Evolutionary conservation across 2,888 invertebrate species (phyloP).

Genomic region (Electrophaes corylata): DNA sequence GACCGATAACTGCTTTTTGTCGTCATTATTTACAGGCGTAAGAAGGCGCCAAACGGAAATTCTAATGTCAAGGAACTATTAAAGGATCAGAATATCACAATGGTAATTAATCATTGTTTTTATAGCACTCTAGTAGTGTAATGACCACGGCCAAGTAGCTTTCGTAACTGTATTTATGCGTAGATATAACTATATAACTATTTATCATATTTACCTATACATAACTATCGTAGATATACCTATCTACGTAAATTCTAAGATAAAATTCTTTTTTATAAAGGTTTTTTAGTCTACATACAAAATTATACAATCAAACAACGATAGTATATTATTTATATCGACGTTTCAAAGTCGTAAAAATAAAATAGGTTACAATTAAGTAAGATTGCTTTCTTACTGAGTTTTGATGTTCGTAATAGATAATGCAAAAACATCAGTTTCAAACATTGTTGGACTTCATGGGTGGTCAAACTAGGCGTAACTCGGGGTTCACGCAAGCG

Average conservation of each 20-base stretch:
- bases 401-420: slow-evolving; percentile 5
- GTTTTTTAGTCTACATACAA: not conserved
- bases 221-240: too few species aligned
- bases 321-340: not conserved
- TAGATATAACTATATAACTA: too few species aligned
- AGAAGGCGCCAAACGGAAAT: slow-evolving; percentile 50
- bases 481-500: slow-evolving; percentile 36
- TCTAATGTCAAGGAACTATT: slow-evolving; percentile 64
- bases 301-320: not conserved
- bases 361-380: not conserved
- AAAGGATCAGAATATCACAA: slow-evolving; percentile 56
- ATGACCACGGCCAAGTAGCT: slow-evolving; percentile 55
- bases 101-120: slow-evolving; percentile 75
- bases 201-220: too few species aligned
- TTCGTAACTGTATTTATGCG: slow-evolving; percentile 61
- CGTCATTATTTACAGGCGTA: slow-evolving; percentile 43
- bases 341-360: not conserved
- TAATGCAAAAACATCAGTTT: slow-evolving; percentile 22
- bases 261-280: not conserved
- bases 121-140: slow-evolving; percentile 59
- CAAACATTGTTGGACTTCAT: slow-evolving; percentile 37
- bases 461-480: slow-evolving; percentile 42
- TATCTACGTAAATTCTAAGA: too few species aligned
- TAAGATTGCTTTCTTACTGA: slow-evolving; percentile 8
- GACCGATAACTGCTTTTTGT: slow-evolving; percentile 48